A percentile compares a stretch with the other conserved stretches of the same genome.
Evolutionary conservation across 2,888 invertebrate species (phyloP).

Genomic region (Laothoe populi): DNA sequence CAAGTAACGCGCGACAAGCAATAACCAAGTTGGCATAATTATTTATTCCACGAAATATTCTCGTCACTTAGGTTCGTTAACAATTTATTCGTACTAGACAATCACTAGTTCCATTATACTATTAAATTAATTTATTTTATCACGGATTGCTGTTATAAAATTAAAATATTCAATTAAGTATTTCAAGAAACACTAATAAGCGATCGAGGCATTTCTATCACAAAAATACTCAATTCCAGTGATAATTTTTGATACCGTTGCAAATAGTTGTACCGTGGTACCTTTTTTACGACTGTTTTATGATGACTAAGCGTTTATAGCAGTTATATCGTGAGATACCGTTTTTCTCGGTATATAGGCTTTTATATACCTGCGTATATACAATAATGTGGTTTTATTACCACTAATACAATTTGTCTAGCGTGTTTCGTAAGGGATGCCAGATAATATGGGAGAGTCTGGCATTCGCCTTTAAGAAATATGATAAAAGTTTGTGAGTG

Average conservation of each 20-base stretch:
- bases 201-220: not conserved
- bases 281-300: slow-evolving; percentile 36
- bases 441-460: slow-evolving; percentile 6
- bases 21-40: not conserved
- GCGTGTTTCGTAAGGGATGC: not conserved
- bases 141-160: not conserved
- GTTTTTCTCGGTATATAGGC: slow-evolving; percentile 42
- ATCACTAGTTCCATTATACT: not conserved
- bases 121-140: not conserved
- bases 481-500: not conserved
- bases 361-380: slow-evolving; percentile 43
- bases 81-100: no score
- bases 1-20: not conserved
- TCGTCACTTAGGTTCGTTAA: no score
- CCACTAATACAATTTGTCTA: slow-evolving; percentile 34
- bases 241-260: not conserved
- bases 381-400: slow-evolving; percentile 43
- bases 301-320: slow-evolving; percentile 53
- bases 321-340: slow-evolving; percentile 49
- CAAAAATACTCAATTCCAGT: not conserved
- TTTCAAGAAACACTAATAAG: not conserved
- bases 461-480: not conserved
- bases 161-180: not conserved
- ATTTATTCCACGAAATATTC: no score
- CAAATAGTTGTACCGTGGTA: not conserved